Conservation (phyloP, 2,888 invertebrate species). For the Aradus depressus region DNA sequence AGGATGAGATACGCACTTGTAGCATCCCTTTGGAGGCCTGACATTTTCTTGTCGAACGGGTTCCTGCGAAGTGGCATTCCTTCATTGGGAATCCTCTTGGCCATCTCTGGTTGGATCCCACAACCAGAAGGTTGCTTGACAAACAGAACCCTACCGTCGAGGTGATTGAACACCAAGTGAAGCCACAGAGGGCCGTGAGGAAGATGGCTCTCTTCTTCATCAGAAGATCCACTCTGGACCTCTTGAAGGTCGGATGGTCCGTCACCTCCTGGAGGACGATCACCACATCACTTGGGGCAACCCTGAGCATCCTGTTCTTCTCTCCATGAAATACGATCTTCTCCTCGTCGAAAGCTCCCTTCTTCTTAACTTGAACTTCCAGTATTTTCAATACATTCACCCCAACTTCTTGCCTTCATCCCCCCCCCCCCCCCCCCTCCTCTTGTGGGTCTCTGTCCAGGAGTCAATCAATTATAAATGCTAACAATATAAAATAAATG, state of each 20-base stretch:
- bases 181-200: conserved; percentile 86
- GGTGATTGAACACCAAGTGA: conserved; percentile 71
- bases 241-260: conserved; percentile 64
- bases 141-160: conserved; percentile 76
- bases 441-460: too few relatives aligned
- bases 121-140: conserved; percentile 67
- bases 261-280: conserved; percentile 67
- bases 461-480: too few relatives aligned
- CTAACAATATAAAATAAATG: not conserved
- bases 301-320: too few relatives aligned
- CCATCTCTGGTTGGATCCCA: conserved; percentile 66
- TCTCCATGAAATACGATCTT: too few relatives aligned
- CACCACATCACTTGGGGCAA: conserved; percentile 79
- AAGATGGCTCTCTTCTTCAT: conserved; percentile 65
- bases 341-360: too few relatives aligned
- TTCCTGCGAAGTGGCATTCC: conserved; percentile 84
- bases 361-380: too few relatives aligned
- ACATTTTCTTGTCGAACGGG: conserved; percentile 71
- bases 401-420: too few relatives aligned
- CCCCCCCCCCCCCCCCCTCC: too few relatives aligned
- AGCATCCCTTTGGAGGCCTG: too few relatives aligned
- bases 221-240: conserved; percentile 56
- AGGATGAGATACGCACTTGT: too few relatives aligned
- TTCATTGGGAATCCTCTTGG: conserved; percentile 67
- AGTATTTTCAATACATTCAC: too few relatives aligned